Conservation (phyloP, 2,888 invertebrate species). For the Nebria salina region DNA sequence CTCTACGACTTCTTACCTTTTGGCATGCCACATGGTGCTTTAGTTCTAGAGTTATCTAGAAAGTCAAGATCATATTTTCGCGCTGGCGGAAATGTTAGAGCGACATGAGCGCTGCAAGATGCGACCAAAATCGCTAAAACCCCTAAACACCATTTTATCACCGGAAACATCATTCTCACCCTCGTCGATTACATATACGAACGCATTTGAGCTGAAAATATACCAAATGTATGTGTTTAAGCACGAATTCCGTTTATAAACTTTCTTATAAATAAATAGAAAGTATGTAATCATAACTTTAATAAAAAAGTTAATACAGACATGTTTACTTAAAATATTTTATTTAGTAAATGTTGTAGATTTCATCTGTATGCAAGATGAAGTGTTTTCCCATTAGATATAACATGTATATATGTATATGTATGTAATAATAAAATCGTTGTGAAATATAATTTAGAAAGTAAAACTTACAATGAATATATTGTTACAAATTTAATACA, state of each 20-base stretch:
- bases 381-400: not conserved
- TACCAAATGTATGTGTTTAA: not conserved
- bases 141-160: not conserved
- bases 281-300: not conserved
- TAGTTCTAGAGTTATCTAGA: conserved; percentile 88
- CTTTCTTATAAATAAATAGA: conserved; percentile 8
- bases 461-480: no score
- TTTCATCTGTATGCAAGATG: not conserved
- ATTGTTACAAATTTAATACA: no score
- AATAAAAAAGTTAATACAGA: not conserved
- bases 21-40: conserved; percentile 94
- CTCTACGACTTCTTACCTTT: conserved; percentile 73
- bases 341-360: not conserved
- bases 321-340: not conserved
- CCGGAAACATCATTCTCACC: not conserved
- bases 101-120: conserved; percentile 72
- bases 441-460: no score
- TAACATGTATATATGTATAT: not conserved
- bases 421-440: not conserved
- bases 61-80: conserved; percentile 91
- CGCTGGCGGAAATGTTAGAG: conserved; percentile 89
- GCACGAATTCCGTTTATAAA: not conserved
- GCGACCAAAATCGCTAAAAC: conserved; percentile 10
- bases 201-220: conserved; percentile 8
- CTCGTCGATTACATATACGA: not conserved